Percentiles rank a stretch among this genome's conserved stretches.
phyloP scores from a whole-genome alignment of 2,888 invertebrate genomes.

The Choreutis nemorana region DNA sequence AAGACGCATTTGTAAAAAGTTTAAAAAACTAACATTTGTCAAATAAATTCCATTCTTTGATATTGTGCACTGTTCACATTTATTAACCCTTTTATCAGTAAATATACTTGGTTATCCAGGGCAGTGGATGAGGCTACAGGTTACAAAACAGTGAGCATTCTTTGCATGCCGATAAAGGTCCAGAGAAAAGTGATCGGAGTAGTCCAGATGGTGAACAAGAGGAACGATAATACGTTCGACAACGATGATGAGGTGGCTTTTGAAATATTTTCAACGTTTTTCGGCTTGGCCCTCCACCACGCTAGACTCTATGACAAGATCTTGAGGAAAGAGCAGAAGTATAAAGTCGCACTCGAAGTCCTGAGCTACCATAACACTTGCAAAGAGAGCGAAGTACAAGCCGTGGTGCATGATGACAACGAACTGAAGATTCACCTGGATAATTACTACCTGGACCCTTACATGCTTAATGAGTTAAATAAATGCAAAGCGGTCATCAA shows the following conservation, averaged over 20 bases:
- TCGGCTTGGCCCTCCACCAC: conserved; percentile 85
- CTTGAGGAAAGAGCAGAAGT: conserved; percentile 82
- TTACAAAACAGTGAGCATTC: conserved; percentile 75
- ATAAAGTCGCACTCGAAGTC: conserved; percentile 82
- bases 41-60: too few relatives aligned
- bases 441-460: conserved; percentile 77
- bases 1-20: too few relatives aligned
- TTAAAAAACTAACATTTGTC: too few relatives aligned
- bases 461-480: conserved; percentile 71
- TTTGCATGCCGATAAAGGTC: conserved; percentile 89
- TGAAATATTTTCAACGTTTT: conserved; percentile 85
- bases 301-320: conserved; percentile 87
- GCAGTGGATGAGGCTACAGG: conserved; percentile 73
- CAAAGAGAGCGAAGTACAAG: conserved; percentile 72
- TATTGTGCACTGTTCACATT: too few relatives aligned
- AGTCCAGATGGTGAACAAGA: conserved; percentile 86
- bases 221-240: conserved; percentile 59
- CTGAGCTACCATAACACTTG: conserved; percentile 85
- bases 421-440: conserved; percentile 36
- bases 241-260: conserved; percentile 82
- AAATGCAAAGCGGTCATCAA: conserved; percentile 77
- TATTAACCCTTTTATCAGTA: too few relatives aligned
- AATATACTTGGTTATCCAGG: conserved; percentile 22
- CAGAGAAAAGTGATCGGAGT: conserved; percentile 82
- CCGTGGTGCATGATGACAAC: conserved; percentile 21